Base-by-base conservation (phyloP, 2,888 invertebrate species). In the Tenthredo scrophulariae region DNA sequence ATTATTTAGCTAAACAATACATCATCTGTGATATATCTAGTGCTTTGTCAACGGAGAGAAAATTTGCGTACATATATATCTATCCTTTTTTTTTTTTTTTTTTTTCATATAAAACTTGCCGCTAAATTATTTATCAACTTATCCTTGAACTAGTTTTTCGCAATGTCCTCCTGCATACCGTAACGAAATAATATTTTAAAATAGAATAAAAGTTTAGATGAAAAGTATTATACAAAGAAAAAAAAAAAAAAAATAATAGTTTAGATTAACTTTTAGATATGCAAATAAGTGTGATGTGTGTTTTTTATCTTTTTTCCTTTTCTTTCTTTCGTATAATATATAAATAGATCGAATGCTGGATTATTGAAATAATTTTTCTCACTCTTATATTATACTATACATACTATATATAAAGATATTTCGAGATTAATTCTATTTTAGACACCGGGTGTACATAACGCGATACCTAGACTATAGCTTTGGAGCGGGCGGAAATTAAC, bases 131-230 rank as follows among this genome's bases (percentile, higher is more conserved):
- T 74, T 43, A 74, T 43, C 26, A 67, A 67, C 18, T 67, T 67
- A 74, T 74, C 74, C 74, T 74, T 74, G 74, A 22, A 74, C 74
- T 43, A 74, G 74, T 43, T 74, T 74, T 43, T 43, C 22, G 6
- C 58, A 58, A 58, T 26, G 22, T 22, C 22, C 22, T 26, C 62
- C 62, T 62, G 10, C 26, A 54, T 54, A 54, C n/a, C 54, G 54
- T 54, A 54, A 54, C 54, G 54, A 54, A 54, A 54, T 54, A 54
- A 54, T 54, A 54, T 54, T 54, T 54, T 54, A 7, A 54, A 54
- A 54, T 54, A 54, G 54, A 54, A 54, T 18, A 4, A 50, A 50
- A 50, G 18, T 50, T 50, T 18, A 18, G 50, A 9, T 50, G 50
- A n/a, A 50, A 18, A 50, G 18, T 50, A 18, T 50, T 50, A 18